Base-by-base conservation (phyloP, 2,113 vertebrate species). In the Pelusios castaneus region DNA sequence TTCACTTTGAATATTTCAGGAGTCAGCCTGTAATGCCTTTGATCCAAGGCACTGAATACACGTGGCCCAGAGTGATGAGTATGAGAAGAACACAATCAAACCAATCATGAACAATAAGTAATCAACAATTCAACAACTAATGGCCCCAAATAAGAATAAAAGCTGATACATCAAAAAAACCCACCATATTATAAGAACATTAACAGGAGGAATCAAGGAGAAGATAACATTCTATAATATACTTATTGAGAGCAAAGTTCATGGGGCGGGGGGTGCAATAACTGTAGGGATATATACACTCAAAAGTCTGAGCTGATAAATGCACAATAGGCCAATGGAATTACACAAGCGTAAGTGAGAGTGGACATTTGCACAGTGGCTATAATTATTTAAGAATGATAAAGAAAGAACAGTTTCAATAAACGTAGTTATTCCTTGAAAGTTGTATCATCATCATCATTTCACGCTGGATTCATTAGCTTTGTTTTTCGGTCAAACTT, bases 401-500 rank as follows among this genome's bases (percentile, higher is more conserved):
- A 84, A 84, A 89, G 76, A 14, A 79, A 34, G 29, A 82, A 2
- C 4, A 55, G 31, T 85, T 82, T 80, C 2, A 3, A 79, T 78
- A 67, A 75, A 11, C 1, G 56, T 34, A 63, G 3, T 21, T 80
- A 22, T 22, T 0, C 0, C n/a, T 31, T 77, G 34, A 22, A 11
- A 49, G 81, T 8, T 84, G 88, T 41, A 51, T 93, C 8, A 43
- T 86, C 60, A 0, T 55, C 22, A n/a, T 60, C 7, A n/a, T 2
- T 8, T 19, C 19, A 38, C n/a, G 38, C 17, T 70, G n/a, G 34
- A 70, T 70, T 70, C 16, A 21, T 70, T 89, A 84, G 55, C 9
- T 88, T 85, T 29, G 9, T 73, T 91, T 94, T 87, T 88, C 91
- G 94, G 82, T 54, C 9, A 89, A 88, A 45, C 24, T 85, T 19